Percentiles rank a stretch among this genome's conserved stretches.
Evolutionary conservation across 2,113 vertebrate genomes (phyloP).

Genomic region (Solea senegalensis): DNA sequence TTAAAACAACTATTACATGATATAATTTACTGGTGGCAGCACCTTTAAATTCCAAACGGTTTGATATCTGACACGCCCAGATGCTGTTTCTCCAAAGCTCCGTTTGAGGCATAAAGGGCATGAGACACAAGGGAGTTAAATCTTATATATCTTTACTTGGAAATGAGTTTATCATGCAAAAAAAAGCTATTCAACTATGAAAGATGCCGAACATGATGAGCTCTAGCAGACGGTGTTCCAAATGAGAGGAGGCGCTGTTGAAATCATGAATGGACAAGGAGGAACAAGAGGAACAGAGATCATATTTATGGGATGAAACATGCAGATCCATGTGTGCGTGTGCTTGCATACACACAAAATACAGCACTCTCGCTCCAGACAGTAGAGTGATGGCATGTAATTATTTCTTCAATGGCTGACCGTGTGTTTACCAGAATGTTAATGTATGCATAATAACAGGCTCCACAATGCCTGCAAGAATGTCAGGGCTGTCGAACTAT

Average conservation of each 20-base stretch:
- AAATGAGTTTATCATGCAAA: slow-evolving; percentile 17
- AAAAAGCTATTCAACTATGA: slow-evolving; percentile 17
- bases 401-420: slow-evolving; percentile 92
- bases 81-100: slow-evolving; percentile 15
- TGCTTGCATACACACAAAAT: slow-evolving; percentile 38
- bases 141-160: background rate
- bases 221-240: slow-evolving; percentile 48
- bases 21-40: background rate
- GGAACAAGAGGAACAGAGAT: slow-evolving; percentile 62
- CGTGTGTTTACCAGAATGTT: slow-evolving; percentile 99
- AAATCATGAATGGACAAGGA: slow-evolving; percentile 58
- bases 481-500: slow-evolving; percentile 91
- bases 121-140: slow-evolving; percentile 15
- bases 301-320: slow-evolving; percentile 63
- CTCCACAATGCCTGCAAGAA: slow-evolving; percentile 86
- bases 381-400: slow-evolving; percentile 93
- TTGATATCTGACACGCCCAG: slow-evolving; percentile 17
- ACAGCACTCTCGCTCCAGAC: slow-evolving; percentile 79
- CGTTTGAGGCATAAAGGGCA: slow-evolving; percentile 24
- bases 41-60: background rate
- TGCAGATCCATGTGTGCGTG: slow-evolving; percentile 38
- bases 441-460: slow-evolving; percentile 99
- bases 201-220: slow-evolving; percentile 14
- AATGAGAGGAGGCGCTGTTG: slow-evolving; percentile 47
- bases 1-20: background rate